These are phyloP conservation scores for Antheraea assamensis DNA, from an alignment of 2,888 invertebrate genomes.

Conservation along the genomic window DNA sequence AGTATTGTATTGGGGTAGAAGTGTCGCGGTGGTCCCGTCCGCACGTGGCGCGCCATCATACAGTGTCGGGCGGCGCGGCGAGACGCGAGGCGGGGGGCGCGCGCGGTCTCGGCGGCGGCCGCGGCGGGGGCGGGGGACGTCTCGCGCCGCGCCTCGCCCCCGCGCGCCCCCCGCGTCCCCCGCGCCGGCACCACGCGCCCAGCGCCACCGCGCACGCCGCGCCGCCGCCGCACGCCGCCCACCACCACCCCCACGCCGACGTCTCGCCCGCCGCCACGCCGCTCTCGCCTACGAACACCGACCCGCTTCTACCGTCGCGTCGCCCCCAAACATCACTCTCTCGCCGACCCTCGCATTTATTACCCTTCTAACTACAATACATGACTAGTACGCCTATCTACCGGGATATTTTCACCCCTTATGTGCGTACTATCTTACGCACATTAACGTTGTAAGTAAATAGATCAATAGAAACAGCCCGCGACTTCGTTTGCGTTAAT, in stretches of 20 bases:
- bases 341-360: neutral
- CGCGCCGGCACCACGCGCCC: slow-evolving; percentile 48
- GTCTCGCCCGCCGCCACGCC: slow-evolving; percentile 30
- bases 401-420: too few species aligned
- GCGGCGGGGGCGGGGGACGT: slow-evolving; percentile 66
- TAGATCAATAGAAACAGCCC: too few species aligned
- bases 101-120: slow-evolving; percentile 71
- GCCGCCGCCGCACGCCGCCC: slow-evolving; percentile 51
- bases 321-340: neutral
- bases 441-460: too few species aligned
- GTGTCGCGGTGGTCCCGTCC: slow-evolving; percentile 40
- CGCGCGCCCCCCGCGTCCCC: slow-evolving; percentile 46
- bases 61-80: slow-evolving; percentile 72
- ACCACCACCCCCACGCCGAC: slow-evolving; percentile 45
- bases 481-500: too few species aligned
- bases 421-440: too few species aligned
- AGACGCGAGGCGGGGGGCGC: slow-evolving; percentile 69
- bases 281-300: slow-evolving; percentile 51
- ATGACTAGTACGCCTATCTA: too few species aligned
- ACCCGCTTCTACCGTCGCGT: slow-evolving; percentile 14
- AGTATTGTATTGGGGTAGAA: slow-evolving; percentile 64
- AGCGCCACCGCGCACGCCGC: slow-evolving; percentile 48
- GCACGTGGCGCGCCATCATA: slow-evolving; percentile 63
- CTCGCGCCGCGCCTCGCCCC: slow-evolving; percentile 53
- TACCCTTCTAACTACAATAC: neutral